Evolutionary conservation across 2,113 vertebrate species (phyloP), one percentile per base, ranked within the genome.

Genomic region (Cepphus grylle): DNA sequence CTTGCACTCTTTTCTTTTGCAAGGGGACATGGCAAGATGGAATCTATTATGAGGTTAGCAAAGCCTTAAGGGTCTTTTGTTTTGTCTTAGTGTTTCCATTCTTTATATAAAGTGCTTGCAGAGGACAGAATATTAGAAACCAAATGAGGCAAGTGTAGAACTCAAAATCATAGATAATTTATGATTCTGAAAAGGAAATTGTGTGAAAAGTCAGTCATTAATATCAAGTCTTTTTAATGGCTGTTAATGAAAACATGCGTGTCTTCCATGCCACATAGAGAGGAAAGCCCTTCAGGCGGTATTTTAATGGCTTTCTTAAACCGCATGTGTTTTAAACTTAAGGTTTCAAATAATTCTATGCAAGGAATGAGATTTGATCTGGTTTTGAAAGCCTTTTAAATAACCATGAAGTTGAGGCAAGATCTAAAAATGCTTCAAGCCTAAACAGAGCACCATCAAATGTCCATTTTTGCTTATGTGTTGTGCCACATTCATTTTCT

Each of bases 161-260:
- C 15, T 70, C 63, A 66, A 34, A 81, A 77, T 2, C 32, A 32
- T 34, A 86, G 59, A 67, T 70, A 66, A 93, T 42, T 77, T 82
- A 90, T 80, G 62, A 65, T 61, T 82, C 49, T 80, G 71, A 82
- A 53, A 82, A 70, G 53, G 53, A 90, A 96, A 96, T 88, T 92
- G 74, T 92, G 32, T 84, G 49, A 83, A 61, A 88, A 94, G n/a
- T 45, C 43, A 53, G 45, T 67, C 55, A 38, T 93, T 92, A 94
- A 81, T 95, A 96, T 62, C 18, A 83, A 93, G 32, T 53, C 59
- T 66, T 92, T 94, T 92, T 88, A 90, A 93, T 93, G 85, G 74
- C 7, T 3, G 1, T 63, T 94, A 93, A 83, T 86, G 88, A 92
- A 92, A 96, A 93, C 40, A 30, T 29, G 23, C 47, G 79, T 55